A percentile compares a stretch with the other conserved stretches of the same genome.
Conservation (phyloP, 2,113 vertebrate species). For the Leuciscus idus region DNA sequence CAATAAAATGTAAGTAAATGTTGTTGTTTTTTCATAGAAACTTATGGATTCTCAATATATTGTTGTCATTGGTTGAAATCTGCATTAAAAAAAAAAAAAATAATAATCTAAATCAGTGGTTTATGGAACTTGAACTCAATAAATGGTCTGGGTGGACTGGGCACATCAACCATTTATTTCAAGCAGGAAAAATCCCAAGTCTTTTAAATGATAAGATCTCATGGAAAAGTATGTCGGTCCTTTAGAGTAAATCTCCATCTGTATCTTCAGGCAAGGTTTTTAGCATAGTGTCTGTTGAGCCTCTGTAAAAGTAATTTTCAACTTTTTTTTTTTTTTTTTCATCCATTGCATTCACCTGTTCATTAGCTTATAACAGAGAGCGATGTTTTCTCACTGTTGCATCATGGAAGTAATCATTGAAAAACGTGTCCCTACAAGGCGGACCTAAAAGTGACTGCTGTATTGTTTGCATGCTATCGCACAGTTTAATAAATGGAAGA, state of each 20-base stretch:
- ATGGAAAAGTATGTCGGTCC: not conserved
- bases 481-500: constrained; percentile 44
- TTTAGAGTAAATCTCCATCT: not conserved
- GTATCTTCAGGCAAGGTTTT: not conserved
- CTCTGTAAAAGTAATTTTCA: not conserved
- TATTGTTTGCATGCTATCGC: constrained; percentile 18
- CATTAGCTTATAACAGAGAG: not conserved
- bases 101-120: not conserved
- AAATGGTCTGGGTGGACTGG: not conserved
- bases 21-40: not conserved
- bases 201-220: not conserved
- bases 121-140: not conserved
- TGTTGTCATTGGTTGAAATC: no score
- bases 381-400: constrained; percentile 20
- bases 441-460: constrained; percentile 20
- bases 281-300: not conserved
- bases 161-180: not conserved
- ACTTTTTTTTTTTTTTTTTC: not conserved
- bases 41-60: no score
- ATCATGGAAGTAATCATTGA: constrained; percentile 20
- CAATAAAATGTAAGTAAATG: not conserved
- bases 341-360: not conserved
- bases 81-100: not conserved
- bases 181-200: not conserved
- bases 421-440: constrained; percentile 1